Evolutionary conservation across 1,140 invertebrate genomes (phyloP).

Genomic region (Monochamus saltuarius): DNA sequence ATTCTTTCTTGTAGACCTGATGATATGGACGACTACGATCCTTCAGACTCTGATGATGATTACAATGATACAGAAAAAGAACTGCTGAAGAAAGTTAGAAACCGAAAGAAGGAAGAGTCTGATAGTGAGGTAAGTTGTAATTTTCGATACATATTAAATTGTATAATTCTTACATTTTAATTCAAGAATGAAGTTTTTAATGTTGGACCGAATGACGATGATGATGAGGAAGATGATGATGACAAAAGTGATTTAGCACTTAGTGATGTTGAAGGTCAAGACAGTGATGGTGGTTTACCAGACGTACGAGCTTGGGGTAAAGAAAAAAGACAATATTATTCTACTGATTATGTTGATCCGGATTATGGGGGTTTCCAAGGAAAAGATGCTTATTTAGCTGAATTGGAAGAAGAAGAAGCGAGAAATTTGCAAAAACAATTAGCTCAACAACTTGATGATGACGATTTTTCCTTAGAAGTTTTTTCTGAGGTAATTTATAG

Average conservation of each 20-base stretch:
- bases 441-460: constrained; percentile 75
- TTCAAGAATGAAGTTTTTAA: constrained; percentile 54
- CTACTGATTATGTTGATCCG: constrained; percentile 84
- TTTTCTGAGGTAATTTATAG: constrained; percentile 48
- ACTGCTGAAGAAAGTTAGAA: constrained; percentile 63
- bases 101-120: constrained; percentile 57
- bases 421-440: constrained; percentile 77
- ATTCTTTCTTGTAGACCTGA: too few species aligned
- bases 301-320: constrained; percentile 84
- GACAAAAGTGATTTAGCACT: constrained; percentile 56
- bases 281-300: constrained; percentile 68
- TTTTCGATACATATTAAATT: constrained; percentile 2
- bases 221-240: constrained; percentile 43
- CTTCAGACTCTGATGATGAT: constrained; percentile 71
- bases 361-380: constrained; percentile 76
- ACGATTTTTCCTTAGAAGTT: constrained; percentile 75
- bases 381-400: constrained; percentile 71
- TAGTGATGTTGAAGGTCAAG: constrained; percentile 72
- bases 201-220: constrained; percentile 41
- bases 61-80: constrained; percentile 65
- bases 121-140: constrained; percentile 57
- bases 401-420: constrained; percentile 84
- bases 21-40: constrained; percentile 55
- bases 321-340: constrained; percentile 76
- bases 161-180: constrained; percentile 1